Base-by-base conservation (phyloP, 1,140 invertebrate genomes). In the Lepidotrigona ventralis region DNA sequence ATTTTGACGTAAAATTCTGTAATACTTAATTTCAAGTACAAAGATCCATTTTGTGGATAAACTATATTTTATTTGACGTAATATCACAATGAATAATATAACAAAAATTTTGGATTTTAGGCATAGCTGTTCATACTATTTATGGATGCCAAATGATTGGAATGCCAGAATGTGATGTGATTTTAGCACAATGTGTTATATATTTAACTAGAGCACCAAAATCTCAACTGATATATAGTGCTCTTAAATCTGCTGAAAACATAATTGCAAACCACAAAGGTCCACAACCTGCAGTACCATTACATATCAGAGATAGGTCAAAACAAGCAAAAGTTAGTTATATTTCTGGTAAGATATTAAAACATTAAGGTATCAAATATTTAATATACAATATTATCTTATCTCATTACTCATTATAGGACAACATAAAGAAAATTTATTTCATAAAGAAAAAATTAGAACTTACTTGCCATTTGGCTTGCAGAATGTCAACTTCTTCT, bases 91-190 rank as follows among this genome's bases (percentile, higher is more conserved):
- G 26, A 56, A 33, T 51, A 51, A 29, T n/a, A 46, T 2, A 66
- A 60, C 70, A 66, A 19, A 69, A 73, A 68, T 80, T 54, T 19
- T 51, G 72, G 73, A 53, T 88, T 85, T 29, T 33, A 90, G 91
- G 86, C 77, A 77, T 96, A 85, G 96, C 97, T 23, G 95, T 97
- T 11, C 94, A 96, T 9, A 96, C 97, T 19, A 95, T 97, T 92
- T 95, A 97, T 87, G 97, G 96, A 12, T 97, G 97, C 89, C 96
- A 98, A 92, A 94, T 97, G 74, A 94, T 98, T 60, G 97, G 97
- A 26, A 96, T 97, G 96, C 97, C 97, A 3, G 97, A 98, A 89
- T 96, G 96, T 92, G 96, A 97, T 91, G 96, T 97, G 26, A 90
- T 97, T 63, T 91, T 98, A 29, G 96, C 96, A 8, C 96, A 98